Evolutionary conservation across 2,113 vertebrate species (phyloP).

Genomic region (Corvus cornix): DNA sequence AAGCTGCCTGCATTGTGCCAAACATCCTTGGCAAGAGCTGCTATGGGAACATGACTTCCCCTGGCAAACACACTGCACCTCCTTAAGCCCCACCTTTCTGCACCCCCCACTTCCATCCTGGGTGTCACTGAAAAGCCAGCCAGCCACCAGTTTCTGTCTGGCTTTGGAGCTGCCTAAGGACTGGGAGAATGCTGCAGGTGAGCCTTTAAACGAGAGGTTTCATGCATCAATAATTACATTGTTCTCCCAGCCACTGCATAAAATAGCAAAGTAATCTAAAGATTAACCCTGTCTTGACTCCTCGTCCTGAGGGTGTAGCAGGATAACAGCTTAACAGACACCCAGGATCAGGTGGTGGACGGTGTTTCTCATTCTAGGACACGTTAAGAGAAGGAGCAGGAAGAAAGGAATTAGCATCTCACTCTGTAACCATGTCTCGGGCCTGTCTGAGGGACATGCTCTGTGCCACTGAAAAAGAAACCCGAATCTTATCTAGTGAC

Average conservation of each 20-base stretch:
- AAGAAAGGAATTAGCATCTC: neutral
- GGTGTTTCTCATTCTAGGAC: neutral
- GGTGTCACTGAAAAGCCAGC: neutral
- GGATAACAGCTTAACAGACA: neutral
- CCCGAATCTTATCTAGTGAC: neutral
- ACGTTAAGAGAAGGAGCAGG: neutral
- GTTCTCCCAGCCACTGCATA: neutral
- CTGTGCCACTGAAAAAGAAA: neutral
- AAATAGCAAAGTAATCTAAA: neutral
- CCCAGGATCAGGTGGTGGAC: neutral
- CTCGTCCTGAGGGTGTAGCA: neutral
- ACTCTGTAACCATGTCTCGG: neutral
- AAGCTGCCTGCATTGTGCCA: neutral
- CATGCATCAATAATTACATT: neutral
- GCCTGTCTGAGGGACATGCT: neutral
- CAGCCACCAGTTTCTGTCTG: neutral
- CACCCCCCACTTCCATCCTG: rapidly evolving
- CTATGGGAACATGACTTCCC: neutral
- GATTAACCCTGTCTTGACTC: neutral
- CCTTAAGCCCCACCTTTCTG: neutral
- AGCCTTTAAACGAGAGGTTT: neutral
- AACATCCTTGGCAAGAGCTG: neutral
- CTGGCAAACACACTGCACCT: rapidly evolving
- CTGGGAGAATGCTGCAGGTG: neutral
- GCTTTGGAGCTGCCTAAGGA: neutral